phyloP scores from a whole-genome alignment of 2,797 vertebrate species.

The Macrochelys suwanniensis region DNA sequence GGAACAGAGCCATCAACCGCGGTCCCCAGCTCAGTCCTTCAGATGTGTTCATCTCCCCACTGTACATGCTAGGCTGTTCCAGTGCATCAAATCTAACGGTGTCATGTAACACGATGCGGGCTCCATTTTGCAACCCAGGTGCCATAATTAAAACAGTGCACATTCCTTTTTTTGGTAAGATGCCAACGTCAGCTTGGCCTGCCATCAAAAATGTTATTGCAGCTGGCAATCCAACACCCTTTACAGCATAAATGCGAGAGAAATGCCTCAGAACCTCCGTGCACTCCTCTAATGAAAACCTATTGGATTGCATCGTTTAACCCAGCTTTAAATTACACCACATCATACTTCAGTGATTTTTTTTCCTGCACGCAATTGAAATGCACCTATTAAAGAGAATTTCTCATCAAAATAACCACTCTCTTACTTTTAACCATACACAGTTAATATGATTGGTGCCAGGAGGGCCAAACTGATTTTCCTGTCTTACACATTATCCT shows the following conservation, averaged over 20 bases:
- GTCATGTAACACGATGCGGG: background rate
- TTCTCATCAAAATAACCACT: slow-evolving; percentile 26
- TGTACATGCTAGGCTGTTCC: background rate
- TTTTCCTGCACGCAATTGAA: slow-evolving; percentile 55
- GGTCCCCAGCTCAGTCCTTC: background rate
- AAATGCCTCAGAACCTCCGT: slow-evolving; percentile 60
- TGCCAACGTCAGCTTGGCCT: slow-evolving; percentile 69
- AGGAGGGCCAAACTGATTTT: background rate
- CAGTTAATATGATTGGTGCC: background rate
- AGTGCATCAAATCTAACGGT: background rate
- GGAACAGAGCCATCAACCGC: background rate
- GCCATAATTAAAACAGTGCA: slow-evolving; percentile 67
- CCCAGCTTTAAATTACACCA: slow-evolving; percentile 74
- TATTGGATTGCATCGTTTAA: slow-evolving; percentile 68
- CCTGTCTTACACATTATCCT: background rate
- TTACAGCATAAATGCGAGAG: slow-evolving; percentile 48
- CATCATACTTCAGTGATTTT: slow-evolving; percentile 53
- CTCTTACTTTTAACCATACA: background rate
- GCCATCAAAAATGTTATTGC: slow-evolving; percentile 73
- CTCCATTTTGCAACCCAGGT: slow-evolving; percentile 51
- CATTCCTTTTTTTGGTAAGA: slow-evolving; percentile 64
- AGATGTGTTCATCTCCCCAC: background rate
- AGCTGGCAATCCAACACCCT: slow-evolving; percentile 69
- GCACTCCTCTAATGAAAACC: slow-evolving; percentile 67
- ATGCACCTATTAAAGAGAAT: slow-evolving; percentile 63